A percentile compares a stretch with the other conserved stretches of the same genome.
Conservation (phyloP, 2,113 vertebrate species). For the Rhagologus leucostigma region DNA sequence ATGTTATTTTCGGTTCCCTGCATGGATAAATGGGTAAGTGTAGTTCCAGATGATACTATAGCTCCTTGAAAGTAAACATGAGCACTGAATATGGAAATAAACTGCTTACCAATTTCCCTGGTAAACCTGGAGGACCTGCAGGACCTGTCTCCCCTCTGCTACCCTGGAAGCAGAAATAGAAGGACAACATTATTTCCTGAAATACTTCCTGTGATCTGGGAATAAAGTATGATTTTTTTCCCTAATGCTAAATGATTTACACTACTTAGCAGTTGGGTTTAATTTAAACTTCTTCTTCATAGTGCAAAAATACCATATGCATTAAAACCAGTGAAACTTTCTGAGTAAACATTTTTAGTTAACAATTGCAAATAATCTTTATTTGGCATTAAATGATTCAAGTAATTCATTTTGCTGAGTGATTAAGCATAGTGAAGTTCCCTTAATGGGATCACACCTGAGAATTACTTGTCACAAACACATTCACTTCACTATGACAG, state of each 20-base stretch:
- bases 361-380: neutral
- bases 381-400: neutral
- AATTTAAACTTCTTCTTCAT: neutral
- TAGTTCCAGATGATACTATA: neutral
- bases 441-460: neutral
- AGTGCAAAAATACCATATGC: neutral
- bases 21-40: neutral
- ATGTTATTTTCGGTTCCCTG: neutral
- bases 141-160: constrained; percentile 82
- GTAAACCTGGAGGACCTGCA: constrained; percentile 80
- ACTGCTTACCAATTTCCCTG: constrained; percentile 85
- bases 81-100: neutral
- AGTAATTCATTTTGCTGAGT: neutral
- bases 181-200: neutral
- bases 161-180: constrained; percentile 75
- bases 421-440: neutral
- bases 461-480: neutral
- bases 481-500: neutral
- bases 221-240: neutral
- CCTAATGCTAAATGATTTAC: neutral
- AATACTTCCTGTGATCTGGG: neutral
- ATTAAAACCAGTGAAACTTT: neutral
- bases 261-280: neutral
- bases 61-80: neutral
- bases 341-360: neutral